A percentile compares a stretch with the other conserved stretches of the same genome.
These are phyloP conservation scores for Circaetus gallicus DNA, from an alignment of 2,113 vertebrate species.

Conservation along the genomic window DNA sequence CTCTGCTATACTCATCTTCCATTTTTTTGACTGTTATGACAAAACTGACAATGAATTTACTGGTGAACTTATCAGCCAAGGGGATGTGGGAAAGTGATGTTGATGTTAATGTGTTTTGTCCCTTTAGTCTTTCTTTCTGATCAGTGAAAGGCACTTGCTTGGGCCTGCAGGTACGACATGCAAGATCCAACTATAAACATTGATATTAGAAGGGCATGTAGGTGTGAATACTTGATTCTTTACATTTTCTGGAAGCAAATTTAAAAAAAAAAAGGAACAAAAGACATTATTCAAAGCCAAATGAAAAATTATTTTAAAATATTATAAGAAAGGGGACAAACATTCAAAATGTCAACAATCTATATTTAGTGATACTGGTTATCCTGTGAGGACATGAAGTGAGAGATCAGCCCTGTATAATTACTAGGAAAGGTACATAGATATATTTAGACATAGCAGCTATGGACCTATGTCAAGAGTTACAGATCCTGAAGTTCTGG, in stretches of 20 bases:
- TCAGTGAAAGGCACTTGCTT: neutral
- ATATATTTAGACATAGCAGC: neutral
- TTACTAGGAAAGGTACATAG: neutral
- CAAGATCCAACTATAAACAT: neutral
- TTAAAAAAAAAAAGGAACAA: neutral
- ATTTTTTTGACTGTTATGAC: neutral
- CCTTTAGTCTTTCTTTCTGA: neutral
- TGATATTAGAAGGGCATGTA: neutral
- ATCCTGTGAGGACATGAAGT: neutral
- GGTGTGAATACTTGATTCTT: neutral
- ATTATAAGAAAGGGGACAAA: neutral
- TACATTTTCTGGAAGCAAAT: neutral
- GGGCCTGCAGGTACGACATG: neutral
- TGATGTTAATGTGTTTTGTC: neutral
- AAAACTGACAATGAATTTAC: neutral
- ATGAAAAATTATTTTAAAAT: neutral
- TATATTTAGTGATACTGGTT: neutral
- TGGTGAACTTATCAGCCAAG: neutral
- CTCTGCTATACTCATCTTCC: neutral
- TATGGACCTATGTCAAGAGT: neutral
- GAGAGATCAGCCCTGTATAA: neutral
- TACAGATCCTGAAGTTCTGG: neutral
- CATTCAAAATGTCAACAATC: neutral
- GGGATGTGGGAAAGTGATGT: neutral
- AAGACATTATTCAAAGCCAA: neutral